Evolutionary conservation across 2,888 invertebrate species (phyloP), one percentile per base, ranked within the genome.

Genomic region (Andricus curvator): DNA sequence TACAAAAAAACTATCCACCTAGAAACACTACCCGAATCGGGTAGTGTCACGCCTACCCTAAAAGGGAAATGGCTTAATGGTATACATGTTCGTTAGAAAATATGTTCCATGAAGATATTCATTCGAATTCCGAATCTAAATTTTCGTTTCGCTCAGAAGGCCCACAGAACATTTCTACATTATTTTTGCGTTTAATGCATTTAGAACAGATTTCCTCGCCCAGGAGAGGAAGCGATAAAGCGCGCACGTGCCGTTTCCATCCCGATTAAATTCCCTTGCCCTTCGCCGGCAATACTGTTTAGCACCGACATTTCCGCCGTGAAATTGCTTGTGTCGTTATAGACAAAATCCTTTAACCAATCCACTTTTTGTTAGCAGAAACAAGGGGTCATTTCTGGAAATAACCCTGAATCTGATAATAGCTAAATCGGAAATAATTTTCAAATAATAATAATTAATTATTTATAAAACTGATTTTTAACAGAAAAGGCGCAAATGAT

Each of bases 271-370:
- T 81, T 83, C 80, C 80, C 80, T 76, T 65, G 65, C 83, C 80
- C 82, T 79, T 81, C 79, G 78, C 80, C 80, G 66, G 76, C 64
- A 77, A 79, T 84, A 82, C 81, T 83, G 84, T 84, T 85, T 84
- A 85, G 83, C 80, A 77, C 81, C 79, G 82, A 86, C 84, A 85
- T 85, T 85, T 85, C 85, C 85, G 85, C 65, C 56, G n/a, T 80
- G 78, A 80, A 78, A 85, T 85, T 86, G 83, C 85, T 79, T 78
- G 74, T 78, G 62, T 79, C 79, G 79, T 84, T 80, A 81, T 37
- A 77, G 67, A 77, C 66, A 62, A 80, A 84, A 81, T 82, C 79
- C 82, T 81, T 83, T 60, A 76, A 74, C 74, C 74, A 74, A 74
- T 56, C 33, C 33, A 74, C 33, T 56, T 62, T 77, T 62, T 77